phyloP scores from a whole-genome alignment of 2,797 vertebrate species.

The Falco peregrinus region DNA sequence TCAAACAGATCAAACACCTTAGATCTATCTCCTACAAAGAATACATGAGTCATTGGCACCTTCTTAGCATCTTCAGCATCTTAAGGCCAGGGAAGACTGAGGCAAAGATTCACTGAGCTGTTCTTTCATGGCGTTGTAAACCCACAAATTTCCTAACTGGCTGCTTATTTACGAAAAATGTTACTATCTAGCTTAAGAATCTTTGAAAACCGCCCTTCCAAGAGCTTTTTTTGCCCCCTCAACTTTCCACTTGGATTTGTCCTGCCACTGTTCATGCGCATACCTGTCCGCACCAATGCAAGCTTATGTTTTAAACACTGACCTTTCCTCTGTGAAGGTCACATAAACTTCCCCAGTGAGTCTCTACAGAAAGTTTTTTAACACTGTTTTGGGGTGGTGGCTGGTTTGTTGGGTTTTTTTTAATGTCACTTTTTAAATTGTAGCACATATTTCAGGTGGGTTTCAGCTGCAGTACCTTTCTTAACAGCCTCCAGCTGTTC shows the following conservation, averaged over 20 bases:
- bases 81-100: not conserved
- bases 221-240: not conserved
- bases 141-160: not conserved
- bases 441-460: not conserved
- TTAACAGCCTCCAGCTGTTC: not conserved
- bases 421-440: not conserved
- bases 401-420: rapidly evolving
- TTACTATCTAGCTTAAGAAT: not conserved
- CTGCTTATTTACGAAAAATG: not conserved
- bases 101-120: not conserved
- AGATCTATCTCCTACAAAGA: not conserved
- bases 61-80: not conserved
- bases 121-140: not conserved
- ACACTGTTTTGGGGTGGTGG: rapidly evolving
- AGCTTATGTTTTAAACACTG: not conserved
- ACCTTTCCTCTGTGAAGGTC: not conserved
- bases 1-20: not conserved
- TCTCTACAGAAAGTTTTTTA: not conserved
- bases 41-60: not conserved
- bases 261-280: not conserved
- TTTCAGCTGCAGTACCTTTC: not conserved
- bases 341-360: not conserved
- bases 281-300: not conserved
- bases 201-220: not conserved
- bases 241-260: not conserved